Conservation (phyloP, 2,888 invertebrate species). For the Calameuta pallipes region DNA sequence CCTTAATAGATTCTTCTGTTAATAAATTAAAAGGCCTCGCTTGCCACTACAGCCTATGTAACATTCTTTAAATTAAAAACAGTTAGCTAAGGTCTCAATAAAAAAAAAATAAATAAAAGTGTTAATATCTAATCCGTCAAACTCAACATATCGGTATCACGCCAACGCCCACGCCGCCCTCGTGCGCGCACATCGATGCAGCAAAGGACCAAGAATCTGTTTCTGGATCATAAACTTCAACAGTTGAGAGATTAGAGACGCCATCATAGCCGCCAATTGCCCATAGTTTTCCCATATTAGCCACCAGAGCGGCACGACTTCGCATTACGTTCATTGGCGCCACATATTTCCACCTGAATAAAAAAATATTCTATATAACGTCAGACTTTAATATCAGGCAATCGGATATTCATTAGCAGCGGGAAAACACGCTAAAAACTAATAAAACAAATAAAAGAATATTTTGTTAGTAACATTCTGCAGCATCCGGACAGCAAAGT, state of each 20-base stretch:
- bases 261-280: conserved; percentile 86
- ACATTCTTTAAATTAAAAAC: too few relatives aligned
- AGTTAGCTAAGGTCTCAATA: too few relatives aligned
- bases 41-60: too few relatives aligned
- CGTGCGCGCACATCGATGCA: conserved; percentile 85
- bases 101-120: too few relatives aligned
- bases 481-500: background rate
- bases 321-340: conserved; percentile 86
- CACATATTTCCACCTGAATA: conserved; percentile 77
- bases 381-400: background rate
- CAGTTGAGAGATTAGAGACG: conserved; percentile 81
- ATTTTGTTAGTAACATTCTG: conserved; percentile 1
- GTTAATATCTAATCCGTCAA: background rate
- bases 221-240: conserved; percentile 86
- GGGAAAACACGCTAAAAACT: background rate
- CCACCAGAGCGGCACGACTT: conserved; percentile 83
- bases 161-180: conserved; percentile 91
- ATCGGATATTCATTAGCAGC: background rate
- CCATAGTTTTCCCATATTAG: conserved; percentile 87
- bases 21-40: too few relatives aligned
- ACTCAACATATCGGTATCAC: conserved; percentile 73
- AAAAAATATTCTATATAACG: conserved; percentile 21
- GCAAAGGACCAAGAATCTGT: conserved; percentile 80
- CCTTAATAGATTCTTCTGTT: too few relatives aligned
- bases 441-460: background rate